Evolutionary conservation across 2,113 vertebrate species (phyloP).

Genomic region (Phaethon lepturus): DNA sequence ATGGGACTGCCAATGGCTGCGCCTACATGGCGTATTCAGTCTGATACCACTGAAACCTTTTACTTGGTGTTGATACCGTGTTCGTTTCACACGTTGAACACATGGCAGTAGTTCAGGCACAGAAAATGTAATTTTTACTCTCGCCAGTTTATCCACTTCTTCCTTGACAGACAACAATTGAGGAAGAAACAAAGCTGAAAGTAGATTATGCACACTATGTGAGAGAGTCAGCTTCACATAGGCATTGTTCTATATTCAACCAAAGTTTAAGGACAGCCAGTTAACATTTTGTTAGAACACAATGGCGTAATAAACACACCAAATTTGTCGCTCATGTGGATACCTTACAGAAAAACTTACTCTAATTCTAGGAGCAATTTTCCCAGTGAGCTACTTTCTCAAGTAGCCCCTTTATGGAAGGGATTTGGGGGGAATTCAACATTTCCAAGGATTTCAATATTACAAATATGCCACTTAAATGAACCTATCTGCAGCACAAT

Average conservation of each 20-base stretch:
- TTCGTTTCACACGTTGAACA: neutral
- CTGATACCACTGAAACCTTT: neutral
- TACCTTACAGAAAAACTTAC: neutral
- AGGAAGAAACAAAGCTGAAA: neutral
- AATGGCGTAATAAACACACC: neutral
- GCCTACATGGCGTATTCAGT: rapidly evolving
- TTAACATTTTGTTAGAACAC: neutral
- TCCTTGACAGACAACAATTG: neutral
- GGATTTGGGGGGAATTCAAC: rapidly evolving
- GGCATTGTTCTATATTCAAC: neutral
- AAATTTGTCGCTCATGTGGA: neutral
- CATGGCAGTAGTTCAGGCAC: neutral
- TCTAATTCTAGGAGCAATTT: neutral
- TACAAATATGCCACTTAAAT: neutral
- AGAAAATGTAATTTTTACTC: neutral
- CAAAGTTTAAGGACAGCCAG: neutral
- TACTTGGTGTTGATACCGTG: neutral
- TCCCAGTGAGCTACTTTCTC: neutral
- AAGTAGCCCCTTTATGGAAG: neutral
- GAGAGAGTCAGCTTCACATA: neutral
- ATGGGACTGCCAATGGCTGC: rapidly evolving
- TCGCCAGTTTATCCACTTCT: neutral
- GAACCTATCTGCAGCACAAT: neutral
- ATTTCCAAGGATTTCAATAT: neutral
- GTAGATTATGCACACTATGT: neutral